Percentiles rank a stretch among this genome's conserved stretches.
These are phyloP conservation scores for Apogon talboti DNA, from an alignment of 2,797 vertebrate genomes.

Conservation along the genomic window DNA sequence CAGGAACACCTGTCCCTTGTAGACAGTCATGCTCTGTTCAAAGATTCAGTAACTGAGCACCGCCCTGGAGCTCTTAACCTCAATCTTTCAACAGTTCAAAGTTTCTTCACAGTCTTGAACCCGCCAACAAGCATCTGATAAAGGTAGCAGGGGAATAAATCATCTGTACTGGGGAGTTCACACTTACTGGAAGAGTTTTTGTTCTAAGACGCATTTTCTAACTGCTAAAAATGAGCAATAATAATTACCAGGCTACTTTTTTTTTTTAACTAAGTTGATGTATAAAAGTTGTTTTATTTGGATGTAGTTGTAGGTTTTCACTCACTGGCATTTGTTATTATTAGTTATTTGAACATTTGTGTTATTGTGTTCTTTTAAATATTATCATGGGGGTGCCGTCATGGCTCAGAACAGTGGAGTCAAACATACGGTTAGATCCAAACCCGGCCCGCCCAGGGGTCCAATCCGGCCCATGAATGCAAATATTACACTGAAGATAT, in stretches of 20 bases:
- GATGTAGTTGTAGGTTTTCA: no score
- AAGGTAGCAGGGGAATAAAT: slow-evolving; percentile 49
- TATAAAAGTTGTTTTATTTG: no score
- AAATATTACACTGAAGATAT: no score
- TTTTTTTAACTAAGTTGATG: no score
- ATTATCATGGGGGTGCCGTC: no score
- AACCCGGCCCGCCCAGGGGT: no score
- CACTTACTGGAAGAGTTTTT: slow-evolving; percentile 20
- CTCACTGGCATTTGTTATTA: no score
- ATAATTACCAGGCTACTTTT: not conserved
- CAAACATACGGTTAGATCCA: no score
- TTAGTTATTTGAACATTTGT: no score
- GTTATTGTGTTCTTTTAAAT: no score
- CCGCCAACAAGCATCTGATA: slow-evolving; percentile 61
- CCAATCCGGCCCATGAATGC: no score
- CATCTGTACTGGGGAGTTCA: slow-evolving; percentile 35
- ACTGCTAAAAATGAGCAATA: not conserved
- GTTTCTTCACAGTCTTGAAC: slow-evolving; percentile 51
- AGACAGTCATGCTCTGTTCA: slow-evolving; percentile 55
- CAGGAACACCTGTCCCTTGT: slow-evolving; percentile 66
- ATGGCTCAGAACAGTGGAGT: no score
- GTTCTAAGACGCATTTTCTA: slow-evolving; percentile 26
- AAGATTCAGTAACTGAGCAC: slow-evolving; percentile 58
- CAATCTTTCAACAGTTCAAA: slow-evolving; percentile 80
- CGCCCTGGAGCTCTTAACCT: slow-evolving; percentile 76